Conservation (phyloP, 2,113 vertebrate genomes). For the Aplodontia rufa region DNA sequence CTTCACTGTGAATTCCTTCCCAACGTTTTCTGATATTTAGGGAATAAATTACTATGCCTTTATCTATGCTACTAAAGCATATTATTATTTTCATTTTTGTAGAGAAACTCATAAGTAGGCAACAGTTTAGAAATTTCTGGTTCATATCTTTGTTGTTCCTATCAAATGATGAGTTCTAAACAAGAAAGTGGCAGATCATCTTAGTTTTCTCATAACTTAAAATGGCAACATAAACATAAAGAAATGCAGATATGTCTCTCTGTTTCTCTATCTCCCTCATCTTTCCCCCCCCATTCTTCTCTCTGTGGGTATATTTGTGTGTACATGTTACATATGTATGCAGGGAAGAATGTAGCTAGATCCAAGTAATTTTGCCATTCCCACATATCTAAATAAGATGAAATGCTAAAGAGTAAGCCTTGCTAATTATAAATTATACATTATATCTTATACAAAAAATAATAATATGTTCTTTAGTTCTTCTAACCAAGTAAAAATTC, state of each 20-base stretch:
- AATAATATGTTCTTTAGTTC: background rate
- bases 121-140: background rate
- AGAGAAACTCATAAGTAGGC: background rate
- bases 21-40: background rate
- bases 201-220: background rate
- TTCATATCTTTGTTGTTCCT: background rate
- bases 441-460: background rate
- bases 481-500: background rate
- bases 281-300: too few species aligned
- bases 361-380: background rate
- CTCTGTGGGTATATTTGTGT: background rate
- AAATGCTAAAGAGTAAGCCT: background rate
- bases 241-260: background rate
- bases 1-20: background rate
- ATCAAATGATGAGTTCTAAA: background rate
- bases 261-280: background rate
- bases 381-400: background rate
- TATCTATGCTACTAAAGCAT: background rate
- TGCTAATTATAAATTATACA: background rate
- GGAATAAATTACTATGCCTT: background rate
- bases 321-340: background rate
- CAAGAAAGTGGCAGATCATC: background rate
- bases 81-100: background rate
- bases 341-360: background rate
- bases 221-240: background rate